These are phyloP conservation scores for Schizaphis graminum DNA, from an alignment of 2,888 invertebrate genomes.

Conservation along the genomic window DNA sequence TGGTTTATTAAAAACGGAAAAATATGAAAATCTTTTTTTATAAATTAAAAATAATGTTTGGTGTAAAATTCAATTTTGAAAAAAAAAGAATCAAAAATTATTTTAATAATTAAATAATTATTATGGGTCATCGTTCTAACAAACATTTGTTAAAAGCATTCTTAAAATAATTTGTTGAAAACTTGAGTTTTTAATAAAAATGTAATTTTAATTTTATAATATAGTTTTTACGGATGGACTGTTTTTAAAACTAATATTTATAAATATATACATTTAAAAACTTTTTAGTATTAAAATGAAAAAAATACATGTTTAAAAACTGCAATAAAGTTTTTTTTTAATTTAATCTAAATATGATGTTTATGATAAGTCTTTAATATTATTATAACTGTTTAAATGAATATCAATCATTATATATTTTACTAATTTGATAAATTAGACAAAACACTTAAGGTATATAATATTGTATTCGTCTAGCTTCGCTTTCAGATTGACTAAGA, in stretches of 20 bases:
- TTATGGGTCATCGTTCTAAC: not conserved
- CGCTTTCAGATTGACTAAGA: not conserved
- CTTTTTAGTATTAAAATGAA: not conserved
- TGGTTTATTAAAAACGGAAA: not conserved
- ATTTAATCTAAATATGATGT: not conserved
- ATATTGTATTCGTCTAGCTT: not conserved
- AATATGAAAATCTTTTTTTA: not conserved
- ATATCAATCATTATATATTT: not conserved
- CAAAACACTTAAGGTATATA: not conserved
- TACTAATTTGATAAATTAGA: not conserved
- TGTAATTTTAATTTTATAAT: not conserved
- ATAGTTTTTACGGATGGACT: not conserved
- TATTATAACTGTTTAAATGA: not conserved
- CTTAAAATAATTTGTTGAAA: not conserved
- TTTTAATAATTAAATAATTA: not conserved
- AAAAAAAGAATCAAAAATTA: not conserved
- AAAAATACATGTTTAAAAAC: not conserved
- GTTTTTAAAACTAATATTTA: not conserved
- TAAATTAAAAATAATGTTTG: not conserved
- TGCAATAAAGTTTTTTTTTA: not conserved
- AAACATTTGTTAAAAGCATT: not conserved
- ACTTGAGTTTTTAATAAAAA: not conserved
- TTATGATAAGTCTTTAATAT: not conserved
- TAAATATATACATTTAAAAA: not conserved
- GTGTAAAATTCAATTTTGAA: not conserved